Conservation (phyloP, 2,888 invertebrate species). For the Acanthosepion lycidas region DNA sequence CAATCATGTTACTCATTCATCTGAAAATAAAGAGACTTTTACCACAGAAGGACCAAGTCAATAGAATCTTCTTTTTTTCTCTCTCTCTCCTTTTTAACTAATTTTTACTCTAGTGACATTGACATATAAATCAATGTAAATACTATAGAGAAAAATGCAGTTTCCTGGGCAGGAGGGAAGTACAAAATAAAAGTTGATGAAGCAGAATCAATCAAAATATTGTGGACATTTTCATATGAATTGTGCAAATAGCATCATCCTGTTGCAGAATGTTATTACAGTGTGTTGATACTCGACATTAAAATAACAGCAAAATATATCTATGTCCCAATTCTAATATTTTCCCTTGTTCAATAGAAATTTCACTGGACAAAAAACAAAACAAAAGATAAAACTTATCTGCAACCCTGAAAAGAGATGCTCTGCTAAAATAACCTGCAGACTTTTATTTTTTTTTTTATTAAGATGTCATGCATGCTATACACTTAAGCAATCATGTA, state of each 20-base stretch:
- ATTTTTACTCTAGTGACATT: not conserved
- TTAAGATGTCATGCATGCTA: too few species aligned
- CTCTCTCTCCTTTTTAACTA: not conserved
- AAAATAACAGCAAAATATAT: not conserved
- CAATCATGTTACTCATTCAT: not conserved
- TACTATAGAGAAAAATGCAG: not conserved
- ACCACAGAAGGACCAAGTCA: too few species aligned
- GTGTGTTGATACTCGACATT: not conserved
- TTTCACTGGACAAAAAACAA: too few species aligned
- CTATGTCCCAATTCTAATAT: too few species aligned
- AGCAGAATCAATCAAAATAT: not conserved
- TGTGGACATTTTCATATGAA: not conserved
- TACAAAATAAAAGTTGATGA: not conserved
- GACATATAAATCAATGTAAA: not conserved
- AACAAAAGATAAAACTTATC: too few species aligned
- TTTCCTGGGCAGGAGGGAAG: not conserved
- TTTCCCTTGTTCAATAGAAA: too few species aligned
- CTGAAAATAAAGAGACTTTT: slow-evolving; percentile 33
- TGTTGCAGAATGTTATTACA: not conserved
- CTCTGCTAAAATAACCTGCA: too few species aligned
- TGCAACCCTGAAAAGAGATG: too few species aligned
- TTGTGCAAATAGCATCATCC: not conserved
- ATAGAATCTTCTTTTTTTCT: not conserved
- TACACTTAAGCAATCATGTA: too few species aligned
- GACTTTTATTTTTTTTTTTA: too few species aligned